A percentile compares a stretch with the other conserved stretches of the same genome.
Conservation (phyloP, 2,888 invertebrate species). For the Drosophila tanythrix region DNA sequence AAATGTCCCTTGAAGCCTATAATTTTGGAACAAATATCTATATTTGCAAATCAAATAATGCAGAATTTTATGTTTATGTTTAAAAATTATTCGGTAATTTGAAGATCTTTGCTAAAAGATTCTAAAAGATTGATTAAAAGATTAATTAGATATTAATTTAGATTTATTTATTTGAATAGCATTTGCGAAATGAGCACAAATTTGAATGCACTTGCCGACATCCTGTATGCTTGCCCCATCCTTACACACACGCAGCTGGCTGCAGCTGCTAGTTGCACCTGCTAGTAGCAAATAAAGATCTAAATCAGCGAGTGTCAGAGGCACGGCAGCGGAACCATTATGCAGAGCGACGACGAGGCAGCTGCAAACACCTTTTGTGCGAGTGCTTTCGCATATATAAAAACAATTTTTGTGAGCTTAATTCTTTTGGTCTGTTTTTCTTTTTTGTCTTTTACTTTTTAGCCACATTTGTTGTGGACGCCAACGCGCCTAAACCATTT, state of each 20-base stretch:
- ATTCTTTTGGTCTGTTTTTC: conserved; percentile 35
- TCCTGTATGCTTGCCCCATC: not conserved
- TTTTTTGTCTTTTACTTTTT: conserved; percentile 40
- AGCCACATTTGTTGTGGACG: conserved; percentile 56
- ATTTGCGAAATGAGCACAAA: conserved; percentile 5
- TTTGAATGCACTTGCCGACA: conserved; percentile 4
- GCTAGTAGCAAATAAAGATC: conserved; percentile 63
- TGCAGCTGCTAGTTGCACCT: conserved; percentile 19
- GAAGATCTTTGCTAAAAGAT: not conserved
- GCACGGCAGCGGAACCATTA: conserved; percentile 23
- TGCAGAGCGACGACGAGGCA: conserved; percentile 27
- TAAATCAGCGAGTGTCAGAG: conserved; percentile 71
- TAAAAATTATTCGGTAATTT: not conserved
- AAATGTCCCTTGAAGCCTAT: too few species aligned
- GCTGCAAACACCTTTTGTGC: conserved; percentile 24
- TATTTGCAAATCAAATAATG: not conserved
- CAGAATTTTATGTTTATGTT: not conserved
- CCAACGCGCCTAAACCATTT: conserved; percentile 57
- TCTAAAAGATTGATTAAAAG: not conserved
- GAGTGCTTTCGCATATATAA: conserved; percentile 33
- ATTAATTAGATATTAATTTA: not conserved
- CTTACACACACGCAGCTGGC: not conserved
- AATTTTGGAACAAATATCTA: too few species aligned
- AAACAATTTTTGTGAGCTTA: conserved; percentile 52
- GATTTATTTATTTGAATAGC: not conserved